Evolutionary conservation across 2,797 vertebrate species (phyloP).

Genomic region (Brachyrhaphis roseni): DNA sequence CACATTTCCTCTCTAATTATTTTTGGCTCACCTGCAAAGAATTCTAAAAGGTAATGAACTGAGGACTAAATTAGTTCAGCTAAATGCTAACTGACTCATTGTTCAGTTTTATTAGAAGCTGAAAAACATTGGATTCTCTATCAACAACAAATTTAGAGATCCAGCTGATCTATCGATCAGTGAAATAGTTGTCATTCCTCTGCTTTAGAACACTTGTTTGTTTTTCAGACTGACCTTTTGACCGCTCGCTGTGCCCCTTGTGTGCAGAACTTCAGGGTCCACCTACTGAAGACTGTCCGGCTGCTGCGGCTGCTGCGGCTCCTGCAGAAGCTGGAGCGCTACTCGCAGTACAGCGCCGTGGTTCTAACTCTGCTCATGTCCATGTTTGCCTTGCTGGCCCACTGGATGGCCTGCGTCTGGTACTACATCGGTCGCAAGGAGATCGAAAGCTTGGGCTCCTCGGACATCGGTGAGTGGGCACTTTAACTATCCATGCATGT

Average conservation of each 20-base stretch:
- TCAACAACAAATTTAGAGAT: slow-evolving; percentile 1
- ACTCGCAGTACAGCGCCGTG: slow-evolving; percentile 89
- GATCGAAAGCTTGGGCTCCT: slow-evolving; percentile 82
- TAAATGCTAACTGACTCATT: slow-evolving; percentile 6
- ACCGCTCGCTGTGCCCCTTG: not conserved
- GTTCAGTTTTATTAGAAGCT: not conserved
- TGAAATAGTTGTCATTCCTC: not conserved
- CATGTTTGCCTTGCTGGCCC: slow-evolving; percentile 88
- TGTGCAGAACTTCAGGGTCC: slow-evolving; percentile 85
- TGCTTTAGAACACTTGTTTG: not conserved
- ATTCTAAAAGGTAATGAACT: not conserved
- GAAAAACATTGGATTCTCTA: not conserved
- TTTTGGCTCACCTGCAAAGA: slow-evolving; percentile 7
- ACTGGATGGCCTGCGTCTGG: slow-evolving; percentile 91
- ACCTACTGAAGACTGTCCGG: slow-evolving; percentile 87
- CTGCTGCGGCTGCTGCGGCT: slow-evolving; percentile 85
- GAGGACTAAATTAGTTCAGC: not conserved
- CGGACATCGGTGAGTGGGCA: slow-evolving; percentile 82
- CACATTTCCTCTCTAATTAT: too few relatives aligned
- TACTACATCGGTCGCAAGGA: slow-evolving; percentile 88
- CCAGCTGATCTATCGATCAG: not conserved
- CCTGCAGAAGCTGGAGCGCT: slow-evolving; percentile 87
- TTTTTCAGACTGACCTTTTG: not conserved
- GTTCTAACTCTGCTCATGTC: slow-evolving; percentile 90
- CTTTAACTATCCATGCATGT: not conserved